A percentile compares a stretch with the other conserved stretches of the same genome.
Evolutionary conservation across 2,797 vertebrate genomes (phyloP).

Genomic region (Limosa lapponica): DNA sequence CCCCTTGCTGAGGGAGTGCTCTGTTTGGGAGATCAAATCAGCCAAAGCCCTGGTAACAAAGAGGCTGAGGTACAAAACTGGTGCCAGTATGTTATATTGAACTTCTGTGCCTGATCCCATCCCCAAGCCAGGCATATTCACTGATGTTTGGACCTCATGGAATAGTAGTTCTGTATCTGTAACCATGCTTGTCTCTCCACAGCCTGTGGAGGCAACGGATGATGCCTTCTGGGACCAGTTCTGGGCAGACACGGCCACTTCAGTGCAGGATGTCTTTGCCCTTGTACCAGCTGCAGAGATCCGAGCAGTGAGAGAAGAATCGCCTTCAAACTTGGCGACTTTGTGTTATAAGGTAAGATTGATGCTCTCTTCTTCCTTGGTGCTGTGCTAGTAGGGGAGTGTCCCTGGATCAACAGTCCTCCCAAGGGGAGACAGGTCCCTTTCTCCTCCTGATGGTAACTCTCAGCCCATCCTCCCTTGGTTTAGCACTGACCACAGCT

Average conservation of each 20-base stretch:
- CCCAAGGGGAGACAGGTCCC: neutral
- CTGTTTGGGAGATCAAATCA: neutral
- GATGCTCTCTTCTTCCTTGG: neutral
- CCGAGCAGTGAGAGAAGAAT: conserved; percentile 95
- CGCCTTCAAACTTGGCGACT: conserved; percentile 96
- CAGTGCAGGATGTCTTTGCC: conserved; percentile 96
- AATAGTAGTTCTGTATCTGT: neutral
- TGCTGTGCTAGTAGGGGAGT: neutral
- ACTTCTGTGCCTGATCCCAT: neutral
- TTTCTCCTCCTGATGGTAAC: neutral
- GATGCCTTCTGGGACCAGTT: conserved; percentile 99
- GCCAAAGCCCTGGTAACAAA: neutral
- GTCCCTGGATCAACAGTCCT: neutral
- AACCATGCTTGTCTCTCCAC: neutral
- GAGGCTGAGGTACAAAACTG: neutral
- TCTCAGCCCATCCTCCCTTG: neutral
- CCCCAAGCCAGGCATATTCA: neutral
- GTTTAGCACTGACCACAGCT: neutral
- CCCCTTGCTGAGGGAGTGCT: neutral
- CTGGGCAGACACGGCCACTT: conserved; percentile 95
- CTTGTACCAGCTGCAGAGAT: conserved; percentile 97
- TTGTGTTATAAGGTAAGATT: conserved; percentile 93
- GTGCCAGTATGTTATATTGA: neutral
- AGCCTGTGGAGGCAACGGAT: conserved; percentile 97
- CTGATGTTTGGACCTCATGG: neutral